Conservation (phyloP, 2,888 invertebrate species). For the Drosophila meridionalis region DNA sequence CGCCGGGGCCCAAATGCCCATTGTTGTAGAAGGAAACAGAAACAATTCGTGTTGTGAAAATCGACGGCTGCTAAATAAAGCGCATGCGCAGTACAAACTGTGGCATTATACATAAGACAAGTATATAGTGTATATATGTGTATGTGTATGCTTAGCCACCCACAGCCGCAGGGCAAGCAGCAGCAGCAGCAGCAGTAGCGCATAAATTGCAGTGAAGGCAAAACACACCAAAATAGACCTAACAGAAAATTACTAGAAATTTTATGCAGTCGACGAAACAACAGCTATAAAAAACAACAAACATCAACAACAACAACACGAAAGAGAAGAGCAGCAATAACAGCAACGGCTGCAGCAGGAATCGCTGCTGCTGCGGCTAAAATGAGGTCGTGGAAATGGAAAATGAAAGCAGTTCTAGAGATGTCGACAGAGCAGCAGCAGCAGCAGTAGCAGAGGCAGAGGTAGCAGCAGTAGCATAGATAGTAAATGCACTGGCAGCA, state of each 20-base stretch:
- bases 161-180: slow-evolving; percentile 64
- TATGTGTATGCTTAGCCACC: slow-evolving; percentile 54
- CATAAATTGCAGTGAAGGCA: slow-evolving; percentile 57
- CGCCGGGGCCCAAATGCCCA: slow-evolving; percentile 18
- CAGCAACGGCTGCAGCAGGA: slow-evolving; percentile 18
- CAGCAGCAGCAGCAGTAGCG: slow-evolving; percentile 32
- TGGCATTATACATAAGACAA: slow-evolving; percentile 5
- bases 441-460: slow-evolving; percentile 5
- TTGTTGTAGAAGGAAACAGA: slow-evolving; percentile 15
- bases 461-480: neutral
- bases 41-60: slow-evolving; percentile 9
- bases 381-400: slow-evolving; percentile 85
- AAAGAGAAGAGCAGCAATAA: slow-evolving; percentile 12
- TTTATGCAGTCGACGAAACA: slow-evolving; percentile 44
- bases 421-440: slow-evolving; percentile 39
- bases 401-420: slow-evolving; percentile 83
- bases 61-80: slow-evolving; percentile 20
- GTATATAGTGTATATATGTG: slow-evolving; percentile 14
- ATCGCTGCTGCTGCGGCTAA: slow-evolving; percentile 39
- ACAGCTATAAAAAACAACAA: slow-evolving; percentile 21
- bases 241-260: slow-evolving; percentile 49
- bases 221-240: slow-evolving; percentile 41
- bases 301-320: slow-evolving; percentile 15
- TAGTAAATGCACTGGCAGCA: slow-evolving; percentile 1
- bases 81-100: slow-evolving; percentile 68